A percentile compares a stretch with the other conserved stretches of the same genome.
Evolutionary conservation across 2,797 vertebrate genomes (phyloP).

Genomic region (Lophius americanus): DNA sequence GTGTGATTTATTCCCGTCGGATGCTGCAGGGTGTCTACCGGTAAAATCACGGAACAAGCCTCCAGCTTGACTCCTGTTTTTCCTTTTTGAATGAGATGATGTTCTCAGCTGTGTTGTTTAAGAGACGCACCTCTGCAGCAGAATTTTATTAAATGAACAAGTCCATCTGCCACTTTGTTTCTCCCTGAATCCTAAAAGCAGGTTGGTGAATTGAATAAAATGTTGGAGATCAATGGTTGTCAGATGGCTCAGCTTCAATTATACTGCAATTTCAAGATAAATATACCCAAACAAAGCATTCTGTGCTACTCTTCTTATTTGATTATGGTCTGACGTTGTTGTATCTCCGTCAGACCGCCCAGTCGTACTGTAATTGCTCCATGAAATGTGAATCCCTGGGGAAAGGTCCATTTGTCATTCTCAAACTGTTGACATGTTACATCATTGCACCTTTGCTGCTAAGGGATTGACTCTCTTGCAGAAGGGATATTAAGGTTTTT

Average conservation of each 20-base stretch:
- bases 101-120: conserved; percentile 16
- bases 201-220: conserved; percentile 5
- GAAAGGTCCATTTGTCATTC: conserved; percentile 37
- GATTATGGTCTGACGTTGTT: conserved; percentile 45
- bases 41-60: conserved; percentile 27
- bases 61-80: conserved; percentile 16
- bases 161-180: conserved; percentile 19
- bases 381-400: conserved; percentile 35
- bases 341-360: conserved; percentile 35
- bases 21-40: conserved; percentile 50
- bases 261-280: conserved; percentile 27
- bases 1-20: conserved; percentile 70
- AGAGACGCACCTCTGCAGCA: conserved; percentile 27
- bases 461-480: conserved; percentile 21
- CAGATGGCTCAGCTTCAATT: conserved; percentile 40
- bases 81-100: conserved; percentile 10
- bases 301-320: conserved; percentile 30
- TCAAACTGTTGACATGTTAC: conserved; percentile 30
- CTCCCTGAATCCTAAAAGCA: conserved; percentile 6
- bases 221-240: conserved; percentile 22
- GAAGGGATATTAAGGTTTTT: conserved; percentile 18
- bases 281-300: conserved; percentile 34
- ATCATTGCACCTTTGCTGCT: conserved; percentile 25
- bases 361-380: conserved; percentile 47
- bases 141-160: conserved; percentile 49